Percentiles rank a stretch among this genome's conserved stretches.
Conservation (phyloP, 2,888 invertebrate species). For the Orchesellides sinensis region DNA sequence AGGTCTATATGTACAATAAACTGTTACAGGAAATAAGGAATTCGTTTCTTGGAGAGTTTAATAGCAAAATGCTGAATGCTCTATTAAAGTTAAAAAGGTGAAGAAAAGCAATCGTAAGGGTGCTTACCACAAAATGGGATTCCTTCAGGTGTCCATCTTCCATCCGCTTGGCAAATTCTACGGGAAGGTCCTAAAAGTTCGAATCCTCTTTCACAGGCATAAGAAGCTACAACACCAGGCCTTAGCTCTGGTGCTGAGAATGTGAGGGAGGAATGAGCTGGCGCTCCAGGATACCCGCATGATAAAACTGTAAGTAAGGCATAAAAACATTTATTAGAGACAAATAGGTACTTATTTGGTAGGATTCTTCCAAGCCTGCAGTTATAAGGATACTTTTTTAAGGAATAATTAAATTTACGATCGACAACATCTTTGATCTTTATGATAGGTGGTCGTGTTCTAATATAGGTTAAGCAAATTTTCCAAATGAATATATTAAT, state of each 20-base stretch:
- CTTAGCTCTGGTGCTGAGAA: constrained; percentile 82
- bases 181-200: constrained; percentile 92
- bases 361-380: too few relatives aligned
- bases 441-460: too few relatives aligned
- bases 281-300: constrained; percentile 93
- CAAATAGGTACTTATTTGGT: too few relatives aligned
- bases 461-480: too few relatives aligned
- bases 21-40: not conserved
- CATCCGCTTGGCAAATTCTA: constrained; percentile 85
- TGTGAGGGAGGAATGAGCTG: constrained; percentile 89
- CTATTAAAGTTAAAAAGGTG: not conserved
- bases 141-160: constrained; percentile 91
- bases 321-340: not conserved
- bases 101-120: too few relatives aligned
- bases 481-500: too few relatives aligned
- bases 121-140: constrained; percentile 97
- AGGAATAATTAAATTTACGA: too few relatives aligned
- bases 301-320: constrained; percentile 43
- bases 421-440: too few relatives aligned
- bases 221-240: constrained; percentile 88
- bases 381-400: too few relatives aligned
- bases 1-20: not conserved
- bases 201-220: constrained; percentile 91
- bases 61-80: not conserved
- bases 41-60: not conserved